Evolutionary conservation across 2,797 vertebrate species (phyloP).

Genomic region (Epinephelus coioides): DNA sequence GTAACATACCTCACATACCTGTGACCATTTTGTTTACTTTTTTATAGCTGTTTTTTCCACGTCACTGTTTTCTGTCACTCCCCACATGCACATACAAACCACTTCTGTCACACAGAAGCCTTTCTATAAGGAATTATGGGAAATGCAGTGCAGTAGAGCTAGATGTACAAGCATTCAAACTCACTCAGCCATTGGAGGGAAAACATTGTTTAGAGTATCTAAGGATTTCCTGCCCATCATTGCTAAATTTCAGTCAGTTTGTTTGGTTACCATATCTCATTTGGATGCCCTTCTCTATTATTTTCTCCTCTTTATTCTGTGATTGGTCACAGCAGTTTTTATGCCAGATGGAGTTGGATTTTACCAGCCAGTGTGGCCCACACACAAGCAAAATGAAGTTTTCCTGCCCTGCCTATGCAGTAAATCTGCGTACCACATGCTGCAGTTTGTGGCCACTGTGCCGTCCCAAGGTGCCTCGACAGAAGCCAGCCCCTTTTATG

Average conservation of each 20-base stretch:
- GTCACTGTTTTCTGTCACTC: neutral
- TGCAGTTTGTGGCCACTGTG: constrained; percentile 32
- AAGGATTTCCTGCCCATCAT: neutral
- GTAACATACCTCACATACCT: neutral
- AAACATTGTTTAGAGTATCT: neutral
- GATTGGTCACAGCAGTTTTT: neutral
- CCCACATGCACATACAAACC: neutral
- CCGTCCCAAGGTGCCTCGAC: constrained; percentile 57
- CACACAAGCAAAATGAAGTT: constrained; percentile 24
- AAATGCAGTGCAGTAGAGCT: constrained; percentile 1
- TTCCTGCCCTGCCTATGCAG: neutral
- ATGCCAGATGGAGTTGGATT: constrained; percentile 27
- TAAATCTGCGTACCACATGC: constrained; percentile 36
- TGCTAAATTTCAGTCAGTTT: constrained; percentile 12
- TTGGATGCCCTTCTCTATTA: neutral
- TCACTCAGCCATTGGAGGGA: neutral
- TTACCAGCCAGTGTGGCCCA: constrained; percentile 6
- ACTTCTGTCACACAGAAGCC: neutral
- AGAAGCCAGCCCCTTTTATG: constrained; percentile 80
- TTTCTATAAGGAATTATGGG: constrained; percentile 19
- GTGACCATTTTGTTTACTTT: neutral
- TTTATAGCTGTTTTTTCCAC: neutral
- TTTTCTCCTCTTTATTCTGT: neutral
- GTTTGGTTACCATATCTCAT: constrained; percentile 13
- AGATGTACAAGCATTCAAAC: neutral